Conservation (phyloP, 92 coral and sea anemone genomes). For the Umimayanthus kanabou region DNA sequence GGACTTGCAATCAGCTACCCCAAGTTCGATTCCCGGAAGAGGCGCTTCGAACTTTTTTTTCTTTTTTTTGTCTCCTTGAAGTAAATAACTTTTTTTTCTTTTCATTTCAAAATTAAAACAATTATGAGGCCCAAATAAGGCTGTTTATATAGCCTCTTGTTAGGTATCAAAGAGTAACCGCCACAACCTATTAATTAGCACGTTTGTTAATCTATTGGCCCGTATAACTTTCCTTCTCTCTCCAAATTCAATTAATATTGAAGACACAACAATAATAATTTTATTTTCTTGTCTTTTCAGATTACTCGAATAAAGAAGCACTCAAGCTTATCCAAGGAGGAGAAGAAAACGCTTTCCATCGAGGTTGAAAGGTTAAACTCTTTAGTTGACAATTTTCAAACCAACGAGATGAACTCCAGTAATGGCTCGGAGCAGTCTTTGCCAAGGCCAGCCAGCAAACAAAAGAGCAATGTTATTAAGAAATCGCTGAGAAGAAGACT, state of each 20-base stretch:
- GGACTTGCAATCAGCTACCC: no score
- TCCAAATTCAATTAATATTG: neutral
- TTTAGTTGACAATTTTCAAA: neutral
- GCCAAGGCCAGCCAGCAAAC: neutral
- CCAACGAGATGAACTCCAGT: neutral
- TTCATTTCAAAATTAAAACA: no score
- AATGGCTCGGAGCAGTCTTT: neutral
- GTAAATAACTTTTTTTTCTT: no score
- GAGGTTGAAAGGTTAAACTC: neutral
- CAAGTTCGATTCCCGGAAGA: no score
- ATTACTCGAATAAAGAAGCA: neutral
- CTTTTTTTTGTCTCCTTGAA: no score
- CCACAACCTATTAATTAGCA: no score
- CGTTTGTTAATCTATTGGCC: neutral
- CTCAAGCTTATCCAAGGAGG: neutral
- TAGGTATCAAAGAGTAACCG: no score
- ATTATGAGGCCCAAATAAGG: no score
- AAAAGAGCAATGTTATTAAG: neutral
- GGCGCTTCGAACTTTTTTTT: no score
- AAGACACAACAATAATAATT: neutral
- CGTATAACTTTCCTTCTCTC: neutral
- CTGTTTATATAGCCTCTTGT: no score
- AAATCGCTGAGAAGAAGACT: constrained; percentile 19
- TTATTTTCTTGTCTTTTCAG: neutral
- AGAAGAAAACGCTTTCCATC: neutral